A percentile compares a stretch with the other conserved stretches of the same genome.
Conservation (phyloP, 2,113 vertebrate genomes). For the Oreamnos americanus region DNA sequence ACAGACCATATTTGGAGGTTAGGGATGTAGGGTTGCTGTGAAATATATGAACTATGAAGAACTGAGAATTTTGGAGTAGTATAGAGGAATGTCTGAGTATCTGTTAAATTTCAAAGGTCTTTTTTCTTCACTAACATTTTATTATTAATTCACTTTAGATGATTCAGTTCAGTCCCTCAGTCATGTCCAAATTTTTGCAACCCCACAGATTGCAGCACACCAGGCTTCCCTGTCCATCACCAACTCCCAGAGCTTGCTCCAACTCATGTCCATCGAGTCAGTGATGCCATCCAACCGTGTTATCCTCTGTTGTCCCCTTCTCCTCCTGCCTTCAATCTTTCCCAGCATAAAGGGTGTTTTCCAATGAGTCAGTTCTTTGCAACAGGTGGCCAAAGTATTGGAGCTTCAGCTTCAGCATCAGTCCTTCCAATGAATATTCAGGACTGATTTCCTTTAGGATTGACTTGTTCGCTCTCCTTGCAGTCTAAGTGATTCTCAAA, state of each 20-base stretch:
- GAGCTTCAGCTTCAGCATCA: neutral
- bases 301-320: neutral
- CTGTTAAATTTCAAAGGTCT: neutral
- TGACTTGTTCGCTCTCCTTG: neutral
- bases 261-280: neutral
- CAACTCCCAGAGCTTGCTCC: neutral
- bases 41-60: neutral
- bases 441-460: neutral
- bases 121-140: neutral
- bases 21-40: rapidly evolving
- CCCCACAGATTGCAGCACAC: neutral
- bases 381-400: neutral
- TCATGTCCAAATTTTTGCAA: neutral
- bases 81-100: neutral
- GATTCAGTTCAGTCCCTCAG: neutral
- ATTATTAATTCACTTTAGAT: neutral
- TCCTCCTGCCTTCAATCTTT: neutral
- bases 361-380: neutral
- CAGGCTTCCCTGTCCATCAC: neutral
- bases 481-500: neutral
- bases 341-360: neutral
- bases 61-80: neutral
- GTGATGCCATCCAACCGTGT: neutral
- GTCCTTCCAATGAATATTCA: neutral
- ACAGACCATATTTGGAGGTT: neutral